Base-by-base conservation (phyloP, 2,113 vertebrate genomes). In the Lophius piscatorius region DNA sequence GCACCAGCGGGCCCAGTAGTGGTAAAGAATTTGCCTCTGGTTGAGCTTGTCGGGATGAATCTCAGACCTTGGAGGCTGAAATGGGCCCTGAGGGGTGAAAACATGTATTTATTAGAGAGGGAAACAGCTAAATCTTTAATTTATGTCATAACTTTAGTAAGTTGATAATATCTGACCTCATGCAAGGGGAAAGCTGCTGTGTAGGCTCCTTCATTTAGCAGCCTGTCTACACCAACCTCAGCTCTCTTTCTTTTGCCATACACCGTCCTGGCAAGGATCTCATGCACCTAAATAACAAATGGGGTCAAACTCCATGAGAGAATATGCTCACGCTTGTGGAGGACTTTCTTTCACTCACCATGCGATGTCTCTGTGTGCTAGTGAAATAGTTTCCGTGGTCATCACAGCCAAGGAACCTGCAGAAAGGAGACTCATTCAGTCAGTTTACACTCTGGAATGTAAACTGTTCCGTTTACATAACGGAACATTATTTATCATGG, bases 1-100 rank as follows among this genome's bases (percentile, higher is more conserved):
- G 17, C 80, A 77, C 92, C 91, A 93, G 65, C 80, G 84, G n/a
- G 88, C 90, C 92, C 93, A 93, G 76, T 91, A 91, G 7, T 83
- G 74, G 76, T 80, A 91, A 2, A 92, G 85, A 45, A 93, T 68
- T 63, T 92, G 91, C 46, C 87, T 76, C 68, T 89, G 87, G 72
- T 91, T 93, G 46, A 94, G 69, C 51, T 91, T 83, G 0, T 92
- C 88, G 0, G 81, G 81, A 3, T 66, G 64, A 14, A 87, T 70
- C 42, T 87, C 83, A 6, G 69, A 70, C 12, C 46, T 68, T 0
- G 90, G 90, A 9, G 83, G 78, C 69, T 92, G 64, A 58, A 89
- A 92, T 1, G 89, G 73, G 0, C 91, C 91, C 91, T 92, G 60
- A 18, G 6, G 26, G 33, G 10, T 2, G 42, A n/a, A 57, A 11